Evolutionary conservation across 2,113 vertebrate species (phyloP).

Genomic region (Epinephelus fuscoguttatus): DNA sequence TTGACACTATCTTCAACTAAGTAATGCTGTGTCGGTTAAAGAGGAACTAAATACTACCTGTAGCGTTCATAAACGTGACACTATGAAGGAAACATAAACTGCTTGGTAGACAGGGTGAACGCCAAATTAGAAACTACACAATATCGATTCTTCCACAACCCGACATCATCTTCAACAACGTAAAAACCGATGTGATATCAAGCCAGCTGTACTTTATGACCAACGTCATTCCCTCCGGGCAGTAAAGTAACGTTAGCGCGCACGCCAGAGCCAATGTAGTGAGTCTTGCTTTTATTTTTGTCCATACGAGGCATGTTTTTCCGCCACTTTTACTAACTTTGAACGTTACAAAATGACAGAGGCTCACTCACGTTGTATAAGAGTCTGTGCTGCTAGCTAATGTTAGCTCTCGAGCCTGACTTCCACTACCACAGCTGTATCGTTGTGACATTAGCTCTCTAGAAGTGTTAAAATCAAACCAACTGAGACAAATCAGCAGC

Average conservation of each 20-base stretch:
- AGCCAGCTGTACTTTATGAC: background rate
- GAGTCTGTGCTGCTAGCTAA: slow-evolving; percentile 26
- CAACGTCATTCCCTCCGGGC: background rate
- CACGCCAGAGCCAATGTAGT: background rate
- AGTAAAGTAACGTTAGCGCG: background rate
- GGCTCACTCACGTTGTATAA: background rate
- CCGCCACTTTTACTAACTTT: background rate
- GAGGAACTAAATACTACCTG: too few relatives aligned
- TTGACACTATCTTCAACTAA: background rate
- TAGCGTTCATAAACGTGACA: background rate
- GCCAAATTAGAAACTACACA: background rate
- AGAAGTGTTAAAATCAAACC: fast-evolving
- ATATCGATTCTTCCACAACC: too few relatives aligned
- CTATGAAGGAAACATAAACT: background rate
- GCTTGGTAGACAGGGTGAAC: background rate
- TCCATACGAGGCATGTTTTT: background rate
- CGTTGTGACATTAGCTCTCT: background rate
- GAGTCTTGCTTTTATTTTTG: background rate
- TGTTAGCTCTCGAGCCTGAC: slow-evolving; percentile 13
- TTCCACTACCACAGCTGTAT: background rate
- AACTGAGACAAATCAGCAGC: fast-evolving
- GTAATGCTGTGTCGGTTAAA: background rate
- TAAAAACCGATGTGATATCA: background rate
- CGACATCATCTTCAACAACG: too few relatives aligned
- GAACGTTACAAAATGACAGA: background rate